Base-by-base conservation (phyloP, 2,888 invertebrate species). In the Tetragonisca angustula region DNA sequence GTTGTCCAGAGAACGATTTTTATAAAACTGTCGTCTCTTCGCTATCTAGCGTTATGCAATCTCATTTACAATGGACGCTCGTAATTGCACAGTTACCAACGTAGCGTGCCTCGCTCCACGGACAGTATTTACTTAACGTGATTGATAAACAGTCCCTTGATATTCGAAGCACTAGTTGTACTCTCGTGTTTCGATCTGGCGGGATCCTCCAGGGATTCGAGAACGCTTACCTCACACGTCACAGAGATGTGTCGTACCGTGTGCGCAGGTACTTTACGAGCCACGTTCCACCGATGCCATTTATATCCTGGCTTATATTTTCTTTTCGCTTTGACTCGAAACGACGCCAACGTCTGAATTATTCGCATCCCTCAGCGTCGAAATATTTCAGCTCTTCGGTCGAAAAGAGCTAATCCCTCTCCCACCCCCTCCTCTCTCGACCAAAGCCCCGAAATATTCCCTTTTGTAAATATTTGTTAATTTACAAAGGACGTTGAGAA, bases 81-180 rank as follows among this genome's bases (percentile, higher is more conserved):
- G 67, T 76, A 80, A 78, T 78, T 78, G 64, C 70, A 61, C 21
- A 43, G 56, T 62, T 74, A 69, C 73, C 52, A 54, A 54, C 50
- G 32, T 69, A 72, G 75, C 72, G 62, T 52, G 76, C 71, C 65
- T 56, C 67, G 76, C 78, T 80, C 75, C 76, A 64, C 70, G 72
- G 79, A 83, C 83, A 84, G 87, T 87, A 89, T 89, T 91, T 89
- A 85, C 85, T 88, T 84, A 87, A 88, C 87, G 81, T 87, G 91
- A 89, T 91, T 91, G 91, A 90, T 88, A 88, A 91, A 89, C 84
- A 83, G 87, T 84, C 81, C 84, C 84, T 75, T 79, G 84, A 78
- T 85, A 82, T 73, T 50, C 54, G 76, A 68, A 84, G 79, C 65
- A 52, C 56, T 76, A 68, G n/a, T 59, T 59, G 81, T 81, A 77